Percentiles rank a stretch among this genome's conserved stretches.
Conservation (phyloP, 2,888 invertebrate genomes). For the Lysandra coridon region DNA sequence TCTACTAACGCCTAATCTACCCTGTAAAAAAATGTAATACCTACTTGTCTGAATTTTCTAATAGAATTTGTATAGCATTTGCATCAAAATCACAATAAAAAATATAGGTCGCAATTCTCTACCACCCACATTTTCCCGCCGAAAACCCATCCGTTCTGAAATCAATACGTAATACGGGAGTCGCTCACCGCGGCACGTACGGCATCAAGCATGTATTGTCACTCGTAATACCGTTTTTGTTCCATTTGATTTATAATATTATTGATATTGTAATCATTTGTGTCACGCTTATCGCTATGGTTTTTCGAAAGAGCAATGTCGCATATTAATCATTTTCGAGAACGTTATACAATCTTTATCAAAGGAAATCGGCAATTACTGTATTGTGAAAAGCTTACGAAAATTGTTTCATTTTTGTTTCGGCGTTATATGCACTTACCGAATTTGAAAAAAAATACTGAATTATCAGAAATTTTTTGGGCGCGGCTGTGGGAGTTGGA, state of each 20-base stretch:
- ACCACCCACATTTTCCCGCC: constrained; percentile 45
- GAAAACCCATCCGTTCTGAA: constrained; percentile 51
- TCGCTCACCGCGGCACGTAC: constrained; percentile 64
- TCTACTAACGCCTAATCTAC: too few relatives aligned
- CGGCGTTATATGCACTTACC: too few relatives aligned
- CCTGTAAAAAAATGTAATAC: too few relatives aligned
- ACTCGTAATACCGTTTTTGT: constrained; percentile 51
- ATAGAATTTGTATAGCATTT: background rate
- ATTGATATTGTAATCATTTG: constrained; percentile 3
- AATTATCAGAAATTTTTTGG: too few relatives aligned
- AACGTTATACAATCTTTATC: background rate
- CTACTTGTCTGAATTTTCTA: background rate
- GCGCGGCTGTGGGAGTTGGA: too few relatives aligned
- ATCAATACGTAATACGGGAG: constrained; percentile 59
- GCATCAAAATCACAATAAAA: background rate
- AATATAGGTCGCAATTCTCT: background rate
- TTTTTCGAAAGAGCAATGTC: constrained; percentile 23
- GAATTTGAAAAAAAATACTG: too few relatives aligned
- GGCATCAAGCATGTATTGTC: constrained; percentile 33
- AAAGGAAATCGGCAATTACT: background rate
- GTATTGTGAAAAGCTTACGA: background rate
- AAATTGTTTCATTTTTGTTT: background rate
- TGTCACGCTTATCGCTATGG: constrained; percentile 30
- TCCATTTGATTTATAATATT: constrained; percentile 46
- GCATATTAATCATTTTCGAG: constrained; percentile 17